phyloP scores from a whole-genome alignment of 2,888 invertebrate genomes.

The Notodonta dromedarius region DNA sequence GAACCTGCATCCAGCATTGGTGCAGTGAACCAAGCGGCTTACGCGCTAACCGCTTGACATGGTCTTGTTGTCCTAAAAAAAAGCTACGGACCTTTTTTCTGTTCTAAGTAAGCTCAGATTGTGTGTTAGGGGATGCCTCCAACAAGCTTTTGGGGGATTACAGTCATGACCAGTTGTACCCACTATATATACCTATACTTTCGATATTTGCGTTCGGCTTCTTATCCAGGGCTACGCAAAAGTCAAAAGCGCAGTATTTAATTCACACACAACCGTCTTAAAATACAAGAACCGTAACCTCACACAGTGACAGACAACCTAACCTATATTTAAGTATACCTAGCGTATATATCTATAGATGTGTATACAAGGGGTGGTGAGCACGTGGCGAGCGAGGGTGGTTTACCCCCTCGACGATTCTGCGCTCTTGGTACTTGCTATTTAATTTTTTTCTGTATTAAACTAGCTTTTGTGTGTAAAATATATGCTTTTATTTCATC shows the following conservation, averaged over 20 bases:
- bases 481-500: too few relatives aligned
- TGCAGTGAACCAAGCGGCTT: too few relatives aligned
- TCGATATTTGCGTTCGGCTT: background rate
- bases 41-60: too few relatives aligned
- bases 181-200: too few relatives aligned
- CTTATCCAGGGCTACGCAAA: background rate
- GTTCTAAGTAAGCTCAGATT: too few relatives aligned
- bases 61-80: too few relatives aligned
- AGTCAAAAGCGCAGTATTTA: slow-evolving; percentile 5
- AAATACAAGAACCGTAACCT: slow-evolving; percentile 15
- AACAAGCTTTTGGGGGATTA: too few relatives aligned
- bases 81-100: too few relatives aligned
- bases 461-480: background rate
- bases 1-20: too few relatives aligned
- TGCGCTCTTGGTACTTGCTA: slow-evolving; percentile 57
- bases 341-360: slow-evolving; percentile 38
- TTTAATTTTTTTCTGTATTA: slow-evolving; percentile 14
- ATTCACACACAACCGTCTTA: background rate
- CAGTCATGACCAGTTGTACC: too few relatives aligned
- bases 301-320: slow-evolving; percentile 53
- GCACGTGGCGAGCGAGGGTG: slow-evolving; percentile 67
- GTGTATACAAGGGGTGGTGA: slow-evolving; percentile 46
- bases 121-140: too few relatives aligned
- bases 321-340: slow-evolving; percentile 72
- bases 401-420: slow-evolving; percentile 50